phyloP scores from a whole-genome alignment of 2,888 invertebrate species.

The Digitonthophagus gazella region DNA sequence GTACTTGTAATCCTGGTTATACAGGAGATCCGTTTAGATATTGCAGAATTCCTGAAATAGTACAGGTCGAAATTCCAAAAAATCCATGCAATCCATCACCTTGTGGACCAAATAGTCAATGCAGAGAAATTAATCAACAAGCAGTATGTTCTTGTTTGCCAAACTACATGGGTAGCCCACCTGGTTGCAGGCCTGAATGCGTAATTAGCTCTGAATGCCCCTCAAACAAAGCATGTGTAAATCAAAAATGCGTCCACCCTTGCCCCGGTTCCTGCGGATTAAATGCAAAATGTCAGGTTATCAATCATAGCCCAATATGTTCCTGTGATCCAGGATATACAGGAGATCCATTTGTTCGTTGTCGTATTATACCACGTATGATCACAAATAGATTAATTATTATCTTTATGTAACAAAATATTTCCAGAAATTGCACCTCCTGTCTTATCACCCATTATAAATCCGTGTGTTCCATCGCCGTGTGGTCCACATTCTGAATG shows the following conservation, averaged over 20 bases:
- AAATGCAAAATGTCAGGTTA: slow-evolving; percentile 69
- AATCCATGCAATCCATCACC: slow-evolving; percentile 70
- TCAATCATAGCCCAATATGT: slow-evolving; percentile 79
- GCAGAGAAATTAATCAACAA: slow-evolving; percentile 67
- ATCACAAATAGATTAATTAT: slow-evolving; percentile 6
- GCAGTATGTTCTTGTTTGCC: slow-evolving; percentile 75
- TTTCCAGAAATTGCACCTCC: slow-evolving; percentile 19
- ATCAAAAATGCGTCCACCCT: slow-evolving; percentile 75
- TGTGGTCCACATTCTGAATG: slow-evolving; percentile 68
- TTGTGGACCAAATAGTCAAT: slow-evolving; percentile 68
- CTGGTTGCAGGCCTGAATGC: slow-evolving; percentile 77
- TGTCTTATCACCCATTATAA: slow-evolving; percentile 40
- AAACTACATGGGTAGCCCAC: slow-evolving; percentile 70
- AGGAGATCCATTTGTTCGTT: slow-evolving; percentile 70
- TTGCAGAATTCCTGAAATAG: slow-evolving; percentile 52
- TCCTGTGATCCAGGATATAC: slow-evolving; percentile 62
- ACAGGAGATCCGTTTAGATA: slow-evolving; percentile 67
- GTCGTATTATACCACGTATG: slow-evolving; percentile 55
- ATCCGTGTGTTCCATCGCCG: slow-evolving; percentile 70
- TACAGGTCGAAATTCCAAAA: slow-evolving; percentile 54
- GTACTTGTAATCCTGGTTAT: slow-evolving; percentile 60
- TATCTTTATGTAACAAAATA: no score
- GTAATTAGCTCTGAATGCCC: slow-evolving; percentile 75
- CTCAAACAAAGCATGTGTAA: slow-evolving; percentile 68
- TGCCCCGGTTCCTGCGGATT: slow-evolving; percentile 70